Evolutionary conservation across 2,113 vertebrate genomes (phyloP).

Genomic region (Progne subis): DNA sequence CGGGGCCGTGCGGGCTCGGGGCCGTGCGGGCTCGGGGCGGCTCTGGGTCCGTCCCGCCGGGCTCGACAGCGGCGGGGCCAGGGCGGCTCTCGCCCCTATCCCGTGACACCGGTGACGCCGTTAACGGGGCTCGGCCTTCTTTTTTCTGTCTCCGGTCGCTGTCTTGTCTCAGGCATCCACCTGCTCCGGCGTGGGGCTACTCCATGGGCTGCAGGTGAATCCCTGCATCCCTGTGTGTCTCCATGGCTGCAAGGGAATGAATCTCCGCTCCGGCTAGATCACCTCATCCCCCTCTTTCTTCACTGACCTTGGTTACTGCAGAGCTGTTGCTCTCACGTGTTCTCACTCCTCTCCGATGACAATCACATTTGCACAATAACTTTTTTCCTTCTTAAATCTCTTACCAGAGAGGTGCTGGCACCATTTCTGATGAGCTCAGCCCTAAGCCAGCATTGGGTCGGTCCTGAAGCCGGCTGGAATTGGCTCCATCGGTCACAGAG

Average conservation of each 20-base stretch:
- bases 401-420: no score
- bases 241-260: not conserved
- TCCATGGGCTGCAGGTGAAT: not conserved
- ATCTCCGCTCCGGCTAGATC: not conserved
- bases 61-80: accelerated
- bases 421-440: not conserved
- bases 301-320: not conserved
- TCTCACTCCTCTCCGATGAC: not conserved
- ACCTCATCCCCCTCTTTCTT: no score
- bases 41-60: no score
- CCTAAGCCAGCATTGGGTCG: accelerated
- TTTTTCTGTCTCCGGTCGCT: no score
- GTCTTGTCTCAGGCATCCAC: not conserved
- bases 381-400: not conserved
- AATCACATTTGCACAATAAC: not conserved
- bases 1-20: no score
- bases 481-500: accelerated
- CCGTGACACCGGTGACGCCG: not conserved
- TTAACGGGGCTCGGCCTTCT: no score
- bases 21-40: no score
- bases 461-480: not conserved
- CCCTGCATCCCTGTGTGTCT: not conserved
- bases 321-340: not conserved
- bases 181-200: not conserved
- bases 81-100: accelerated